Base-by-base conservation (phyloP, 2,888 invertebrate genomes). In the Papilio elwesi region DNA sequence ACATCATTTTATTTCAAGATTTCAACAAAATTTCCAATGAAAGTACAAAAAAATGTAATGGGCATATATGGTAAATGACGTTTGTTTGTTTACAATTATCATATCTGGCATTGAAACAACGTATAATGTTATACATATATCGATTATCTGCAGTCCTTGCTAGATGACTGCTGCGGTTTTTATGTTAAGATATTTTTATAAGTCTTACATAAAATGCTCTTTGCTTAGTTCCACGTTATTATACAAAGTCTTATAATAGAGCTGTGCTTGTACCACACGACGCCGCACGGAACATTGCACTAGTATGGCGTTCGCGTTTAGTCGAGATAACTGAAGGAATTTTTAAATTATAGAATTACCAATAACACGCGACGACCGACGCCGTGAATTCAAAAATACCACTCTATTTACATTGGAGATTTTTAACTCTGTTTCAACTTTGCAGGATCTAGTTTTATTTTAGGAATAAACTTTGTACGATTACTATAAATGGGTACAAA, bases 341-440 rank as follows among this genome's bases (percentile, higher is more conserved):
- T 76, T 76, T 75, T 74, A 76, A 75, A 76, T 73, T 75, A 73
- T 73, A 76, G 74, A 73, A 74, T 76, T 73, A 74, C 72, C 75
- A 74, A 76, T 74, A 76, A 74, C 73, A 73, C 73, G 59, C 73
- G 68, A 73, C 55, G 59, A 70, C 38, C 73, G 69, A 57, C 69
- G 68, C 55, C 47, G 69, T 66, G 65, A 55, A 69, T 73, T 69
- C 43, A 13, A 47, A 73, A 73, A 65, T 66, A 66, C 69, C 26
- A 66, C 69, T 59, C 57, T 57, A 69, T 73, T 73, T 69, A 66
- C 59, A 66, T 70, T 53, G 65, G 69, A 52, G 65, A 65, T 73
- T 69, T 65, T 36, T 16, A 38, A 64, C 49, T 73, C 48, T 64
- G 49, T 68, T 68, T 68, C 47, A 53, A 52, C 68, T 55, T 71